Evolutionary conservation across 2,113 vertebrate genomes (phyloP).

Genomic region (Daphoenositta chrysoptera): DNA sequence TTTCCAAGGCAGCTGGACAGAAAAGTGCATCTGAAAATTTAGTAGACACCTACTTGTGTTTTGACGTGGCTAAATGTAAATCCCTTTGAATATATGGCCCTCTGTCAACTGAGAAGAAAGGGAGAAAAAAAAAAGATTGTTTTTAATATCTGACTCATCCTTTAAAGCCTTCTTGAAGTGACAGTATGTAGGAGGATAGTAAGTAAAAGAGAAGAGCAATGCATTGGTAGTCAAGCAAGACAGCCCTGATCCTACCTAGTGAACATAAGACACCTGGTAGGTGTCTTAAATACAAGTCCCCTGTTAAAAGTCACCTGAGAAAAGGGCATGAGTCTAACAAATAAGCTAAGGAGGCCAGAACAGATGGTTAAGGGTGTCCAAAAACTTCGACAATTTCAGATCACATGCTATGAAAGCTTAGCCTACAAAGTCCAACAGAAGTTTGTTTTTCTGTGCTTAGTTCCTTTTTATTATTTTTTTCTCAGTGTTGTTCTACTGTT

Average conservation of each 20-base stretch:
- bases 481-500: neutral
- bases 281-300: neutral
- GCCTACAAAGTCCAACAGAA: neutral
- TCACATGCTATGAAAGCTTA: neutral
- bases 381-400: neutral
- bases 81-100: neutral
- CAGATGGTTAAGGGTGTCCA: neutral
- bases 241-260: neutral
- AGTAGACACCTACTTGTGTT: neutral
- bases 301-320: neutral
- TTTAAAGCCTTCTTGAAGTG: neutral
- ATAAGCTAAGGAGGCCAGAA: neutral
- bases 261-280: neutral
- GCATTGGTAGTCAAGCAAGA: neutral
- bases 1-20: neutral
- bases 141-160: conserved; percentile 31
- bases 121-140: neutral
- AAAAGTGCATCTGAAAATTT: neutral
- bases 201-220: neutral
- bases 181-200: conserved; percentile 30
- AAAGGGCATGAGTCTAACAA: neutral
- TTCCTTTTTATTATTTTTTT: neutral
- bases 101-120: neutral
- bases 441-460: neutral
- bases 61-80: neutral